Evolutionary conservation across 1,140 invertebrate species (phyloP), one percentile per base, ranked within the genome.

Genomic region (Batillaria attramentaria): DNA sequence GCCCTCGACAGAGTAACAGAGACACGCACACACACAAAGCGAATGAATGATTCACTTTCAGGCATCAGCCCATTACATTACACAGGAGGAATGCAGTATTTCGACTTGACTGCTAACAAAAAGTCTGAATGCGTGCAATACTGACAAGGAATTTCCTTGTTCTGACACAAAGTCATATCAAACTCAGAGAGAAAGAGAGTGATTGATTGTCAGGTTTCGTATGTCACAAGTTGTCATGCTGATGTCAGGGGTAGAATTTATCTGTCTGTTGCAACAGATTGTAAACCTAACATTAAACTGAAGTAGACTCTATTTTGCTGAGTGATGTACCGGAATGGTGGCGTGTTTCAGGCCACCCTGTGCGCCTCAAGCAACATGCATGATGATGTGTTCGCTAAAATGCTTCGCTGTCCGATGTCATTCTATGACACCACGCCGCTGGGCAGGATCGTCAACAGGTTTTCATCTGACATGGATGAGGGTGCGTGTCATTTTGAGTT

Each of bases 401-500:
- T 98, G 87, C 91, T 94, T 31, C 86, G 90, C 78, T 91, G 91
- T 76, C 92, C 93, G 46, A 90, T 93, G 91, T 91, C 90, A 85
- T 94, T 93, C 87, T 94, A 93, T 86, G 94, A 95, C 85, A 89
- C 92, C n/a, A 94, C 94, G 39, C 93, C 93, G 13, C 89, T 92
- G 60, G 93, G 93, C 68, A 88, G 93, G 86, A 92, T 94, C 83
- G 88, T 94, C 85, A 94, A 94, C 89, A 91, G 93, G 87, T 93
- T 93, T 87, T 92, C 91, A 20, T 92, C 92, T 86, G 95, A 95
- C 83, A 86, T 89, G 60, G 88, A 89, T 84, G 89, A 90, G 83
- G 84, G 90, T 83, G 88, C 94, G 83, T 90, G 93, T 54, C 83
- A 42, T 62, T 0, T 43, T 46, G 57, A 28, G 10, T 50, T 50